Conservation (phyloP, 2,888 invertebrate genomes). For the Nebria salina region DNA sequence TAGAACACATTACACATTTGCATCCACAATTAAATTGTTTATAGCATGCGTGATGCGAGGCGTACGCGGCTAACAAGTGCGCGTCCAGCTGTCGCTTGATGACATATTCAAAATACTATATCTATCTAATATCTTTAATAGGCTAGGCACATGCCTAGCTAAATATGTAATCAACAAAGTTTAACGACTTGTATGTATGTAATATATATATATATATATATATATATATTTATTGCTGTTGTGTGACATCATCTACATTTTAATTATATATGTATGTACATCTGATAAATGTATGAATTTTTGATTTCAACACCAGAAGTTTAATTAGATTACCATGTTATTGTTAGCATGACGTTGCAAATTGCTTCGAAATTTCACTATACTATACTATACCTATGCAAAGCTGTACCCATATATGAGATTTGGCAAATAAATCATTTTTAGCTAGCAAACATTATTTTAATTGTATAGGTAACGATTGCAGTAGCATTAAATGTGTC, state of each 20-base stretch:
- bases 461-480: too few species aligned
- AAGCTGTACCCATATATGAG: too few species aligned
- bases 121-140: not conserved
- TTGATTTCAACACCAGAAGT: not conserved
- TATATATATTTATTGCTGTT: not conserved
- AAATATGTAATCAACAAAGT: not conserved
- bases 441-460: too few species aligned
- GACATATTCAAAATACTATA: not conserved
- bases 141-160: not conserved
- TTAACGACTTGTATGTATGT: not conserved
- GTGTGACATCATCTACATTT: not conserved
- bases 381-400: too few species aligned
- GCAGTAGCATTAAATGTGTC: too few species aligned
- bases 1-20: not conserved
- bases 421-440: too few species aligned
- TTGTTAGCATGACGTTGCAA: too few species aligned
- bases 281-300: not conserved
- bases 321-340: not conserved
- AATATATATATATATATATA: not conserved
- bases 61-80: constrained; percentile 2
- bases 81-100: not conserved
- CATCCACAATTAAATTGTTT: constrained; percentile 9
- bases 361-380: too few species aligned
- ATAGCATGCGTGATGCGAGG: not conserved
- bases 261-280: not conserved